phyloP scores from a whole-genome alignment of 2,113 vertebrate species.

The Centrocercus urophasianus region DNA sequence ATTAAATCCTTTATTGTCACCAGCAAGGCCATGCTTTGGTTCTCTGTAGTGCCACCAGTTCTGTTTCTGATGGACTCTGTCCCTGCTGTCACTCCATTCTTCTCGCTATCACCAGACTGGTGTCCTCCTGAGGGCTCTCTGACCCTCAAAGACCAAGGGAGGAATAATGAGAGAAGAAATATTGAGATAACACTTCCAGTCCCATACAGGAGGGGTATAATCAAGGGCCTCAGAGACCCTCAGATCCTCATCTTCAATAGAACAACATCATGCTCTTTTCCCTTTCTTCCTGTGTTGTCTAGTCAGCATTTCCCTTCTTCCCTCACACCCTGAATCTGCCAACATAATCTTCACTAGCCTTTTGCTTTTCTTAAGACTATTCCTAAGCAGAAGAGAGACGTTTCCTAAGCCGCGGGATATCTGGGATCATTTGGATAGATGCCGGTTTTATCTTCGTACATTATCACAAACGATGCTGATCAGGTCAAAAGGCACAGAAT shows the following conservation, averaged over 20 bases:
- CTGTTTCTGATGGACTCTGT: background rate
- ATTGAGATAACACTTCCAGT: background rate
- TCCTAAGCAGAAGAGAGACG: background rate
- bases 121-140: background rate
- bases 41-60: background rate
- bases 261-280: background rate
- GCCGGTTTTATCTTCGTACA: background rate
- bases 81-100: background rate
- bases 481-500: background rate
- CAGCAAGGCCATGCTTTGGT: background rate
- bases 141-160: background rate
- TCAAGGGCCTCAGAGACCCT: background rate
- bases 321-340: background rate
- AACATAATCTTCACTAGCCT: background rate
- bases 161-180: background rate
- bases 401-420: background rate
- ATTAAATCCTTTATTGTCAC: background rate
- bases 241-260: background rate
- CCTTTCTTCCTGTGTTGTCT: background rate
- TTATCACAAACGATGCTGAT: constrained; percentile 14
- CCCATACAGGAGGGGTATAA: background rate
- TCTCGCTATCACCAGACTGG: background rate
- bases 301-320: background rate
- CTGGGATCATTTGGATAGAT: background rate
- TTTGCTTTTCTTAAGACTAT: background rate